Conservation (phyloP, 2,888 invertebrate species). For the Nomada flava region DNA sequence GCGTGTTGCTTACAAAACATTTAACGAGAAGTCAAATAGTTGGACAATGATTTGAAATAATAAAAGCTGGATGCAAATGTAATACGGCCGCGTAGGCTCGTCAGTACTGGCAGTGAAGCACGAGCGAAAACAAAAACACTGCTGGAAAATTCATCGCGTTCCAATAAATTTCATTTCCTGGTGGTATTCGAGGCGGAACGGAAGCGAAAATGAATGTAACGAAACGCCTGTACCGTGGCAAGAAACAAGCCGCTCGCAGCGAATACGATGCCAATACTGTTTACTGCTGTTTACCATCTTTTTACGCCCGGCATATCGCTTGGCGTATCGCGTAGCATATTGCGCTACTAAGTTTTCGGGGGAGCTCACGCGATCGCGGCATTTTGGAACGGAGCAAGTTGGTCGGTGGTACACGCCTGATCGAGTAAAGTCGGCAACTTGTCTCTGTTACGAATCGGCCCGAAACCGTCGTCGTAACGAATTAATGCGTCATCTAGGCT, state of each 20-base stretch:
- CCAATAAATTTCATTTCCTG: constrained; percentile 3
- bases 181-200: background rate
- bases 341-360: background rate
- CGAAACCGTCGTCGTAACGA: constrained; percentile 58
- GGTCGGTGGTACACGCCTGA: constrained; percentile 14
- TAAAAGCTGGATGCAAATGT: constrained; percentile 19
- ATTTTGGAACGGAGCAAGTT: background rate
- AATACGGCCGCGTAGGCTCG: constrained; percentile 8
- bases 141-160: background rate
- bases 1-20: background rate
- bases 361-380: background rate
- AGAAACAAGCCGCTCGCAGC: background rate
- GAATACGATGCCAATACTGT: background rate
- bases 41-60: constrained; percentile 26
- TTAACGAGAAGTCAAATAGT: constrained; percentile 9
- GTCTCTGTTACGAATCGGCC: constrained; percentile 46
- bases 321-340: too few relatives aligned
- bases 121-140: background rate
- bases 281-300: background rate
- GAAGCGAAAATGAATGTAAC: background rate
- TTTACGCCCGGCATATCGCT: background rate
- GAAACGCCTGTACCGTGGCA: background rate
- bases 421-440: constrained; percentile 44
- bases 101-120: background rate
- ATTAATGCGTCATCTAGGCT: constrained; percentile 69